Base-by-base conservation (phyloP, 2,888 invertebrate genomes). In the Caenorhabditis plicata region DNA sequence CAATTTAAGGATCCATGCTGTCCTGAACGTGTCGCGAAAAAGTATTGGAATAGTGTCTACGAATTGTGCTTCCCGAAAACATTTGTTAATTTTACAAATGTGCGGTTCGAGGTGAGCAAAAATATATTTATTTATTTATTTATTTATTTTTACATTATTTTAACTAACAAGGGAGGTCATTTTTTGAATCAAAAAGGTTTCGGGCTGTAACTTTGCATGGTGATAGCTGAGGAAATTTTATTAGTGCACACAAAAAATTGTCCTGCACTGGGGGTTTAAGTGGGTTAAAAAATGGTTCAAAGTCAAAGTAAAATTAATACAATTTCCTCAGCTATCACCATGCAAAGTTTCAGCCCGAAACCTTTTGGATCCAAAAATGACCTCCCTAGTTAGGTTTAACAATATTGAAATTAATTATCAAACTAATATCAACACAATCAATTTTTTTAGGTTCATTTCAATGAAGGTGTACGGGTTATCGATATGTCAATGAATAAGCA, bases 41-140 rank as follows among this genome's bases (percentile, higher is more conserved):
- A 61, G 7, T 77, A 80, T 36, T 80, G 80, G 80, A 51, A 63
- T 11, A 47, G 61, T 5, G 71, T 77, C 2, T 68, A 74, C 49
- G 81, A 80, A 43, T 61, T 80, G 17, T 80, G 80, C 47, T 68
- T 75, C 44, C 80, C 80, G n/a, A 77, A 74, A 40, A 60, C 66
- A 11, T 42, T 62, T 11, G 60, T 72, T 8, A 64, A 72, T 40
- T 69, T 57, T n/a, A 50, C 55, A 8, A 54, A 53, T 1, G 53
- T 74, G 7, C 48, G 53, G 26, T 50, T 75, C n/a, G 70, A 73
- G 64, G 72, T 68, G 46, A 55, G 42, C 3, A 2, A 15, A 15
- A 27, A 22, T 22, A 43, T 32, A 22, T 23, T 43, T 43, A 13
- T 15, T 13, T 9, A 20, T 15, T 20, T 31, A 32, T 31, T 29